Conservation (phyloP, 37 sponge, comb jelly and placozoan genomes). For the Geodia barretti region DNA sequence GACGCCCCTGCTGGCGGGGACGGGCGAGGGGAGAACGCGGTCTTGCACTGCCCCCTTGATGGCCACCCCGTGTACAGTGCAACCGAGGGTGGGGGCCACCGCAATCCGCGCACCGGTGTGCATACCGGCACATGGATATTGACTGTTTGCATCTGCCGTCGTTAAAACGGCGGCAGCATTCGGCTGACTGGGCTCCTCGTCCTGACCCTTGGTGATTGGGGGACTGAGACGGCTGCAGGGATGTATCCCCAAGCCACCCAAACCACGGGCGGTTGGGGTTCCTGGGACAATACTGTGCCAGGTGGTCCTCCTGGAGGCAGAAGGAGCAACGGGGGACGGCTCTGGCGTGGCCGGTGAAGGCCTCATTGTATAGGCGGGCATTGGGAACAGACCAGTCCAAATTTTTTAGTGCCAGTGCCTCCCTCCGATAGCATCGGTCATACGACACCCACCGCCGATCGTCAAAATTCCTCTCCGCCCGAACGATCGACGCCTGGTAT, state of each 20-base stretch:
- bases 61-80: not conserved
- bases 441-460: conserved; percentile 16
- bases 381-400: conserved; percentile 13
- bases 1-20: not conserved
- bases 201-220: no score
- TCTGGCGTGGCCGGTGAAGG: conserved; percentile 20
- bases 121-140: not conserved
- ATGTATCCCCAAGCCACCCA: no score
- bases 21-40: not conserved
- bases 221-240: no score
- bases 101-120: not conserved
- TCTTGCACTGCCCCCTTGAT: not conserved
- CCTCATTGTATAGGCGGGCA: conserved; percentile 18
- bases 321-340: conserved; percentile 15
- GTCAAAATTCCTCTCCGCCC: conserved; percentile 23
- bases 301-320: conserved; percentile 19
- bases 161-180: not conserved
- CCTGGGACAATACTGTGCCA: not conserved
- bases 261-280: conserved; percentile 20
- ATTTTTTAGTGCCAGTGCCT: conserved; percentile 9
- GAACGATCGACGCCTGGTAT: no score
- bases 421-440: conserved; percentile 8
- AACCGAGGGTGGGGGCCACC: not conserved
- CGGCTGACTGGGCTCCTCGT: no score
- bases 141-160: not conserved